Base-by-base conservation (phyloP, 2,888 invertebrate species). In the Ophion costatus region DNA sequence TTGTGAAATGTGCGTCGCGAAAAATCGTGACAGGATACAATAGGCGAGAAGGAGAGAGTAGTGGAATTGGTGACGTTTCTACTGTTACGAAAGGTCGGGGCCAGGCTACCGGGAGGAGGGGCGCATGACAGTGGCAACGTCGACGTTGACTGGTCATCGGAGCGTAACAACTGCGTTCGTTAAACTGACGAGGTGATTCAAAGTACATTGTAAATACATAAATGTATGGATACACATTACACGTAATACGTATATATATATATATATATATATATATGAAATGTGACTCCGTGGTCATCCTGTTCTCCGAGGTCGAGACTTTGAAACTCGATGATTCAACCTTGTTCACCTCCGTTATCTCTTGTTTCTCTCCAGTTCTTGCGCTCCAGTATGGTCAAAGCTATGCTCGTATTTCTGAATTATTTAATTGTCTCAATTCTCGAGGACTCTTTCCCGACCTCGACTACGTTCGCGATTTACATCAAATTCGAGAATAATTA, bases 111-210 rank as follows among this genome's bases (percentile, higher is more conserved):
- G 29, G 17, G 67, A 61, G 69, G 24, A 24, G 67, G 64, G 69
- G 42, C 29, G 64, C 2, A 5, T 51, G 71, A 56, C 29, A 63
- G 38, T 64, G 75, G 80, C 78, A 86, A 87, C 84, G 85, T 84
- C 85, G 86, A 83, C 74, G 87, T 83, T 74, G 83, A 86, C 79
- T 85, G 85, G 84, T 75, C 79, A 79, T 70, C 79, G 79, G 2
- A 64, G 75, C 70, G 45, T 33, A 69, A 71, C 69, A 69, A 70
- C 74, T 38, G 64, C 56, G 59, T 67, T 42, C 66, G 64, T 79
- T 70, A 20, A 80, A 71, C 75, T 51, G 66, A 33, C 56, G 61
- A 76, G 70, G 61, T 64, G 22, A 76, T 66, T 80, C 70, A 57
- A 63, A 24, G 29, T 51, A 38, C 29, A 20, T 17, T 17, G 14